Evolutionary conservation across 1,140 invertebrate species (phyloP), one percentile per base, ranked within the genome.

Genomic region (Artemia franciscana): DNA sequence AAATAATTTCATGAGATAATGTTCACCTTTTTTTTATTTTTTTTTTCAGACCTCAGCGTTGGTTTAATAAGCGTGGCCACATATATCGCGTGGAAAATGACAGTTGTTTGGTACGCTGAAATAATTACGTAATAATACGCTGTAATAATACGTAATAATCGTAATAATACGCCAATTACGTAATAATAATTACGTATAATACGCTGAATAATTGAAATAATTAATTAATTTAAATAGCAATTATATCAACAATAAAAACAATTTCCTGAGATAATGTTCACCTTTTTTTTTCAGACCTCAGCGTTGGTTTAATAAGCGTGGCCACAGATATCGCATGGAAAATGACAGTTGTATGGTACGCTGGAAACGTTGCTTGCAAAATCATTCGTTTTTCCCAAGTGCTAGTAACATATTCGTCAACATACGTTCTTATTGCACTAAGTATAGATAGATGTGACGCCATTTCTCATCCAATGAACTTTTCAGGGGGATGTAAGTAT

Each of bases 381-480:
- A 72, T 86, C 64, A 85, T 87, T 69, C 83, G 81, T 68, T 91
- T 87, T 71, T 78, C 85, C 63, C 86, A 89, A 78, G 81, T 80
- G 0, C 78, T 91, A 25, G 88, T 91, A 26, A 91, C 88, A 27
- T 94, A 91, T 71, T 89, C 88, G 4, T 94, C 91, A 1, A 95
- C 90, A 0, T 95, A 94, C 69, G 90, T 94, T 5, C 78, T 96
- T 27, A 91, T 96, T 12, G 89, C 91, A 1, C 77, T 96, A 24
- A 93, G 88, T 68, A 89, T 95, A 66, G 91, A 96, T 73, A 79
- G 91, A 68, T 91, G 91, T 69, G 89, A 94, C 70, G 91, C 91
- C 66, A 93, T 96, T 69, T 91, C 87, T 5, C 83, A 90, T 73
- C 91, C 91, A 0, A 88, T 96, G 85, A 91, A 91, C 74, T 92